A percentile compares a stretch with the other conserved stretches of the same genome.
Conservation (phyloP, 2,888 invertebrate species). For the Eupelmus urozonus region DNA sequence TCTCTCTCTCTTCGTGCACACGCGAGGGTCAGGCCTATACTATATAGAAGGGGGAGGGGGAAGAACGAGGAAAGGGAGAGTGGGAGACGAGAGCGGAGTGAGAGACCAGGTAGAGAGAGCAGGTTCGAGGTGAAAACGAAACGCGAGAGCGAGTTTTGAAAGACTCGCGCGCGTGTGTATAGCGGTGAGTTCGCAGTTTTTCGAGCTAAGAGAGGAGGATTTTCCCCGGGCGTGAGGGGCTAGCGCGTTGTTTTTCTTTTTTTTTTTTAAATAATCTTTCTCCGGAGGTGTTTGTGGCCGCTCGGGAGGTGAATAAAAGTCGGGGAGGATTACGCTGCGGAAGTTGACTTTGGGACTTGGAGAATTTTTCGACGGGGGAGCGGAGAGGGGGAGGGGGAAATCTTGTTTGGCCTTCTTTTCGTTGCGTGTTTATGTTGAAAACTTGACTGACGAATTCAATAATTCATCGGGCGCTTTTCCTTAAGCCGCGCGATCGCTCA, state of each 20-base stretch:
- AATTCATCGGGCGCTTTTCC: too few species aligned
- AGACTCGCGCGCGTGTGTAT: neutral
- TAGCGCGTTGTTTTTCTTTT: constrained; percentile 26
- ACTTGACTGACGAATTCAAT: too few species aligned
- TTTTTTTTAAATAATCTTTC: neutral
- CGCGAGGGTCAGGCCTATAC: neutral
- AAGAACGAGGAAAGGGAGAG: neutral
- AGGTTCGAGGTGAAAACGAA: neutral
- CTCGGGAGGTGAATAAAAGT: too few species aligned
- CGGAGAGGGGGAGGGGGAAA: too few species aligned
- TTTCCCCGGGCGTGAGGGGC: neutral
- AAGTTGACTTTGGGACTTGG: too few species aligned
- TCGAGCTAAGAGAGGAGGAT: constrained; percentile 3
- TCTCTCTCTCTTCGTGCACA: neutral
- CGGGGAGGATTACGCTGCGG: too few species aligned
- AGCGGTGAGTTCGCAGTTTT: too few species aligned
- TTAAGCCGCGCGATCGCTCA: too few species aligned
- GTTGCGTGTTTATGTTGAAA: too few species aligned
- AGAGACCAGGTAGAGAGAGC: neutral
- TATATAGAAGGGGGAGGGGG: neutral
- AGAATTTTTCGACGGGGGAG: too few species aligned
- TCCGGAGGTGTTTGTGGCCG: neutral
- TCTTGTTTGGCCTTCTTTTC: too few species aligned
- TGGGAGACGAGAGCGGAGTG: neutral
- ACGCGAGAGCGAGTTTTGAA: neutral